phyloP scores from a whole-genome alignment of 1,140 invertebrate species.

The Nasonia giraulti region DNA sequence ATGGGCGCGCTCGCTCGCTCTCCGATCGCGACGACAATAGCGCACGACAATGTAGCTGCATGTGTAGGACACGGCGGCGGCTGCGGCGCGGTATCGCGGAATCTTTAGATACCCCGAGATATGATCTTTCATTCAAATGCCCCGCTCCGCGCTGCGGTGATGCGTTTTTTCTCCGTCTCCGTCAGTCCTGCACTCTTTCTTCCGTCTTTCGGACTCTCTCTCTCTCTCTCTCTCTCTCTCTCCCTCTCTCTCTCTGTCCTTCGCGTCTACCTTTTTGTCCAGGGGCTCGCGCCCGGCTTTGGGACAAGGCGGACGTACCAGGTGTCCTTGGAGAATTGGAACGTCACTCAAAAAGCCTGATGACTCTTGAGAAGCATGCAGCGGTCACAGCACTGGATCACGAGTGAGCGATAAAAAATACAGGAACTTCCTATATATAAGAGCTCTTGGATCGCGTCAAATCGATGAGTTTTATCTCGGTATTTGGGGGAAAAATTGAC shows the following conservation, averaged over 20 bases:
- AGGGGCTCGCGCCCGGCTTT: background rate
- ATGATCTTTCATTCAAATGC: slow-evolving; percentile 62
- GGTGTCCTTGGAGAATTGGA: slow-evolving; percentile 52
- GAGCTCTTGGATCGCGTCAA: slow-evolving; percentile 26
- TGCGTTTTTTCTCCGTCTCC: slow-evolving; percentile 46
- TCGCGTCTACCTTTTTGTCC: slow-evolving; percentile 28
- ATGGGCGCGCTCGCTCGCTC: slow-evolving; percentile 46
- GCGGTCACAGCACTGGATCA: background rate
- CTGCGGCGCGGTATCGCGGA: slow-evolving; percentile 59
- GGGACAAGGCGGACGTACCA: slow-evolving; percentile 23
- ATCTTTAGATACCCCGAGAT: slow-evolving; percentile 61
- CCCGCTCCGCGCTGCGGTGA: slow-evolving; percentile 4
- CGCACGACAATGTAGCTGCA: slow-evolving; percentile 57
- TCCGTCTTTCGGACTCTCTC: slow-evolving; percentile 17
- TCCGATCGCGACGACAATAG: slow-evolving; percentile 56
- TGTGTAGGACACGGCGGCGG: slow-evolving; percentile 51
- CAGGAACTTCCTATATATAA: slow-evolving; percentile 51
- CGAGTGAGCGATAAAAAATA: slow-evolving; percentile 24
- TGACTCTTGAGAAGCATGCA: slow-evolving; percentile 30
- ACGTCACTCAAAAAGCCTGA: slow-evolving; percentile 49
- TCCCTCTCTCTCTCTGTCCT: background rate
- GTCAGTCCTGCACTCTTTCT: too few species aligned
- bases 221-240: background rate
- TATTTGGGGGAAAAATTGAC: slow-evolving; percentile 38
- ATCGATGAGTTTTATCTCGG: slow-evolving; percentile 30